Evolutionary conservation across 2,888 invertebrate species (phyloP).

Genomic region (Ormyrus labotus): DNA sequence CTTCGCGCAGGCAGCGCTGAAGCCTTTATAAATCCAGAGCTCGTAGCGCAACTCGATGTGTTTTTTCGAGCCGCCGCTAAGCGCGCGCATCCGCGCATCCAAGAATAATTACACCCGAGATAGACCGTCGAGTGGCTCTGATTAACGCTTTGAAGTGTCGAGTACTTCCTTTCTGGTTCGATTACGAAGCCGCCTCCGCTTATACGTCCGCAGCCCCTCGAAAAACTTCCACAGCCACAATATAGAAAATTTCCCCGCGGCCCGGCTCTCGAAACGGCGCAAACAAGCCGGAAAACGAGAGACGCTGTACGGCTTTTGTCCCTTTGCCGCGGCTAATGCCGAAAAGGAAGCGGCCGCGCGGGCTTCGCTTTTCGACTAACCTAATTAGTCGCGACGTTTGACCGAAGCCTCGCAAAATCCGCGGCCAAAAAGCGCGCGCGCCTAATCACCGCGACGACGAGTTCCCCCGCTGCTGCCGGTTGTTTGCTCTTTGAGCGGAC

Average conservation of each 20-base stretch:
- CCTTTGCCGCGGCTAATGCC: background rate
- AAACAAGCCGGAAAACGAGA: constrained; percentile 21
- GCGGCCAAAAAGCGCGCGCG: constrained; percentile 14
- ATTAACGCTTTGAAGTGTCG: constrained; percentile 47
- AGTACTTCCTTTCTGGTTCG: constrained; percentile 17
- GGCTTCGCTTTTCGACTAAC: constrained; percentile 41
- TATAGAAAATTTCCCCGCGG: background rate
- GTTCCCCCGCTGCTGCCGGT: no score
- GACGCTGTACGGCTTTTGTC: constrained; percentile 11
- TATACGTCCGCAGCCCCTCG: background rate
- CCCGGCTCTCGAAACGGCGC: background rate
- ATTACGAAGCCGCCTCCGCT: background rate
- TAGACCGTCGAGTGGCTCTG: constrained; percentile 14
- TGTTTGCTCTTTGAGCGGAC: no score
- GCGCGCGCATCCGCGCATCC: background rate
- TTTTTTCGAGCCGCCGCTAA: no score
- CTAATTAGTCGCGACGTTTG: constrained; percentile 35
- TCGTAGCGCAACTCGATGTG: no score
- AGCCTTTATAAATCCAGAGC: no score
- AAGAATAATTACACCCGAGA: constrained; percentile 21
- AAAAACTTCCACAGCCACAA: background rate
- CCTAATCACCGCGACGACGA: background rate
- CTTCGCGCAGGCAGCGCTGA: no score
- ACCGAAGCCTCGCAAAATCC: constrained; percentile 20
- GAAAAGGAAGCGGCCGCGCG: constrained; percentile 9